These are phyloP conservation scores for Drosophila neoperkinsi DNA, from an alignment of 2,888 invertebrate species.

Conservation along the genomic window DNA sequence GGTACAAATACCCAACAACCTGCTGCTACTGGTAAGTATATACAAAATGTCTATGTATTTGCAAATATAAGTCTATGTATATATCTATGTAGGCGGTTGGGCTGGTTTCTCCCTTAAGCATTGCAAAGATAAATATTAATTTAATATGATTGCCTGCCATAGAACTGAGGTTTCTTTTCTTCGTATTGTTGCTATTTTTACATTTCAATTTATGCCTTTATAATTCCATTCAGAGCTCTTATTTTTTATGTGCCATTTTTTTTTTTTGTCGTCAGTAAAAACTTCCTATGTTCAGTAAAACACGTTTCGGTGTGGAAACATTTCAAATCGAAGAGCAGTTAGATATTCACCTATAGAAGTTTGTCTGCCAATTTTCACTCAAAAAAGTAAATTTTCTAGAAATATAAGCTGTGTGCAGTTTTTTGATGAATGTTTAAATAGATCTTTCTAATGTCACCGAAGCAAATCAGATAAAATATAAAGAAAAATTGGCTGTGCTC, in stretches of 20 bases:
- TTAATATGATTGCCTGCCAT: conserved; percentile 1
- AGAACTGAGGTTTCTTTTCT: background rate
- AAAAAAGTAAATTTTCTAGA: background rate
- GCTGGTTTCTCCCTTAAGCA: background rate
- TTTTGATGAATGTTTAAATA: background rate
- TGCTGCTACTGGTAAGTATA: conserved; percentile 72
- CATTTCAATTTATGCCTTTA: background rate
- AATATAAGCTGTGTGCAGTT: background rate
- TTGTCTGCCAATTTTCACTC: background rate
- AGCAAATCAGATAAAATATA: background rate
- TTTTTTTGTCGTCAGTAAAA: too few relatives aligned
- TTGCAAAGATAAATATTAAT: background rate
- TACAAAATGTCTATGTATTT: background rate
- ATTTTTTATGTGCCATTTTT: background rate
- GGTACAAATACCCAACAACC: conserved; percentile 73
- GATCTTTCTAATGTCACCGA: background rate
- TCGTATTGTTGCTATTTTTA: background rate
- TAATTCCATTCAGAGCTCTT: background rate
- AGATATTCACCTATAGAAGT: background rate
- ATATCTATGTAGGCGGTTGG: background rate
- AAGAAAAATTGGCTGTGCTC: background rate
- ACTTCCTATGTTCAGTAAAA: background rate
- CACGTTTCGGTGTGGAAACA: background rate
- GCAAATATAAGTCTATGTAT: conserved; percentile 35
- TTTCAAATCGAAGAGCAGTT: background rate